phyloP scores from a whole-genome alignment of 35 echinoderm and acorn worm genomes.

The Ptychodera flava region DNA sequence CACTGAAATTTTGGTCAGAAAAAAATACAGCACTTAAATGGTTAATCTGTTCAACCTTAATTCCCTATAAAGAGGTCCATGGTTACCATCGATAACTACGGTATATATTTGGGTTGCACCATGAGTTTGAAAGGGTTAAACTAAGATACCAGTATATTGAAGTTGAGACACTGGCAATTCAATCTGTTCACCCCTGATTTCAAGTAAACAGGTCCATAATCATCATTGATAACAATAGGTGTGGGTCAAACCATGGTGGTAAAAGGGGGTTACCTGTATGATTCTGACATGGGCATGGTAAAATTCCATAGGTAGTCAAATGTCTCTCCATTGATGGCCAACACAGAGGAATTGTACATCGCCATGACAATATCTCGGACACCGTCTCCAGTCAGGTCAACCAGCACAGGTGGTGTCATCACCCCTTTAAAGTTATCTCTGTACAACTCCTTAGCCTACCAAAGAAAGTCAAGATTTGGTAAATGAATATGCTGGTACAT shows the following conservation, averaged over 20 bases:
- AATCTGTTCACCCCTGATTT: too few relatives aligned
- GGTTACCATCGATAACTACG: too few relatives aligned
- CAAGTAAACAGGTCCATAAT: neutral
- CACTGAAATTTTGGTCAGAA: too few relatives aligned
- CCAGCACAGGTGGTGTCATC: slow-evolving; percentile 78
- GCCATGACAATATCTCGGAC: slow-evolving; percentile 78
- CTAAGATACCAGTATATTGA: too few relatives aligned
- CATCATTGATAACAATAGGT: neutral
- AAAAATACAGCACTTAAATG: too few relatives aligned
- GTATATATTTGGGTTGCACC: too few relatives aligned
- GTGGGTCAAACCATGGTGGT: too few relatives aligned
- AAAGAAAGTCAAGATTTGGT: too few relatives aligned
- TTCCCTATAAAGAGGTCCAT: too few relatives aligned
- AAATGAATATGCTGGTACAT: too few relatives aligned
- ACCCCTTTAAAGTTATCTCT: slow-evolving; percentile 56
- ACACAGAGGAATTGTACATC: slow-evolving; percentile 61
- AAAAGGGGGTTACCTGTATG: slow-evolving; percentile 90
- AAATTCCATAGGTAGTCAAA: slow-evolving; percentile 70
- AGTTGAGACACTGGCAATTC: neutral
- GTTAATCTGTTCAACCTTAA: too few relatives aligned
- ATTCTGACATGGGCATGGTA: slow-evolving; percentile 53
- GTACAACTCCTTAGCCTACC: slow-evolving; percentile 58
- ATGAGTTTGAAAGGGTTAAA: too few relatives aligned
- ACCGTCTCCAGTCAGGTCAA: slow-evolving; percentile 76
- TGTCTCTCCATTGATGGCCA: slow-evolving; percentile 73